Evolutionary conservation across 2,113 vertebrate species (phyloP), one percentile per base, ranked within the genome.

Genomic region (Motacilla tschutschensis): DNA sequence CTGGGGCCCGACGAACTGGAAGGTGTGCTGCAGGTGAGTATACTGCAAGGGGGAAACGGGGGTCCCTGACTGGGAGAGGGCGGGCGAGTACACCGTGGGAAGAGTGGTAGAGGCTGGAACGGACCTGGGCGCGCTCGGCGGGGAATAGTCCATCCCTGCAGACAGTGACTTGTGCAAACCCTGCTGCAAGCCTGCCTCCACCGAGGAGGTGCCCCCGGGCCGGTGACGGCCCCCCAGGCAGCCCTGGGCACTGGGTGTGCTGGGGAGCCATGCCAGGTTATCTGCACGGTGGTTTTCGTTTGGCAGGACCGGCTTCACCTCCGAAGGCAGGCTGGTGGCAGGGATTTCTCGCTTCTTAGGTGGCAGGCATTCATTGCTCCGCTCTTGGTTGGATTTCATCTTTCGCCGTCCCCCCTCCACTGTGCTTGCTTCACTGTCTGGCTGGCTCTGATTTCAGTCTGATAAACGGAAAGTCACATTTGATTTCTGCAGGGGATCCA

Each of bases 341-440:
- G 97, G 98, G 95, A 99, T 97, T 96, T 99, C 99, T 91, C 99
- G 98, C 95, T 99, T 99, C 96, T 99, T 99, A 63, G 99, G 99
- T 71, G 99, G 99, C 95, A 99, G 97, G 97, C 99, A 99, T 97
- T 99, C 99, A 89, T 99, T 99, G 97, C 99, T 99, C 95, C 99
- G 97, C 95, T 99, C 99, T 94, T 99, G 99, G 96, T 98, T 99
- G 95, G 99, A 99, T 98, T 99, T 99, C 99, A 99, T 99, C 93
- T 97, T 98, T 98, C 94, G 97, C 97, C 94, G 93, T 97, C 91
- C 94, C 95, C 95, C 96, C 95, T 96, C 95, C 96, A 97, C 96
- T 97, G 96, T 96, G 95, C 94, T 97, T 82, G 95, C 83, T 96
- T 98, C 97, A 98, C 96, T 98, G 97, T 93, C 94, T 96, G 95